Evolutionary conservation across 2,888 invertebrate species (phyloP), one percentile per base, ranked within the genome.

Genomic region (Cloeon dipterum): DNA sequence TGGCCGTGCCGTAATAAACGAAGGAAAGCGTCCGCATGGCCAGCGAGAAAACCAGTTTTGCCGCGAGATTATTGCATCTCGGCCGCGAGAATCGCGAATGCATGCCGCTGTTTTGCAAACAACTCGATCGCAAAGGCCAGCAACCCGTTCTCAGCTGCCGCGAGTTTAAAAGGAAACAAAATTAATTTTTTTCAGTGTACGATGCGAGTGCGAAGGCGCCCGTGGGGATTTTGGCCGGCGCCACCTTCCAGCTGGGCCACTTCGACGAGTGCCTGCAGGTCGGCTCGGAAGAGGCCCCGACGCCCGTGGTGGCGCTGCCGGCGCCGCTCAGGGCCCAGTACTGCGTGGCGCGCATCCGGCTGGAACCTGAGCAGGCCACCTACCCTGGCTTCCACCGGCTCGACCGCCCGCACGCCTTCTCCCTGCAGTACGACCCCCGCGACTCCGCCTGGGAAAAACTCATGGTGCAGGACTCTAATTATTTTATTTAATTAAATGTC

Each of bases 201-300:
- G 77, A 77, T 47, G 66, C 77, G 3, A 70, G 72, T 21, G 70
- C 70, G 1, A 76, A 76, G 52, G 68, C 69, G 25, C 70, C 74
- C 1, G 63, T 65, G 44, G 76, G 76, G 11, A 55, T 76, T 11
- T 62, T 75, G 14, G 66, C 66, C 43, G 75, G 75, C 3, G 66
- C 70, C 10, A 62, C 66, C 2, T 74, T 70, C 54, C 74, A 76
- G 42, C 57, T 77, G 42, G 77, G 77, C 1, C 74, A 77, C 54
- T 77, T 69, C 48, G 76, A 77, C 50, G 74, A 77, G 53, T 77
- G 77, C 46, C 39, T 59, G 32, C 47, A 50, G 21, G 49, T 53
- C 3, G 29, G 29, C 5, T 29, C 29, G 5, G 29, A 29, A 16
- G 29, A 29, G 14, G 29, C 29, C 14, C 29, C 29, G n/a, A 29